phyloP scores from a whole-genome alignment of 2,797 vertebrate genomes.

The Erpetoichthys calabaricus region DNA sequence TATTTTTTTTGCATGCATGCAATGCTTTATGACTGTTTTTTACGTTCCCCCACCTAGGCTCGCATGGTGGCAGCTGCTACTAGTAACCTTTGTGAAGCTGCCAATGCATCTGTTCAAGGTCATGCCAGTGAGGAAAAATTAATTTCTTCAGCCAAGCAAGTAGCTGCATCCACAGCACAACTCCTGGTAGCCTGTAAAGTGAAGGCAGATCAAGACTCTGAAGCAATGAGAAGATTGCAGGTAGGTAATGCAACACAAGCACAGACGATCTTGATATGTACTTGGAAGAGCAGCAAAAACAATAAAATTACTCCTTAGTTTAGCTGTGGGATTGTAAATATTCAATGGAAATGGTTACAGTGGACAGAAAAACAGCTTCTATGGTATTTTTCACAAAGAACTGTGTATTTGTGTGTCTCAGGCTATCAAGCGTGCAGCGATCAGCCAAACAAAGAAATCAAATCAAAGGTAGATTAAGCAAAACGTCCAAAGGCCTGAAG shows the following conservation, averaged over 20 bases:
- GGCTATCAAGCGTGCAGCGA: too few species aligned
- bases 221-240: conserved; percentile 94
- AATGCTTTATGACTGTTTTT: not conserved
- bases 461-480: too few species aligned
- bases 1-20: not conserved
- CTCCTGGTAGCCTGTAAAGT: conserved; percentile 95
- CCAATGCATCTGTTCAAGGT: conserved; percentile 93
- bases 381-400: too few species aligned
- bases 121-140: conserved; percentile 97
- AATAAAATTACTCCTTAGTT: not conserved
- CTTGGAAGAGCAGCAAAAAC: not conserved
- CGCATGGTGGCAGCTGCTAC: conserved; percentile 95
- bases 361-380: too few species aligned
- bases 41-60: conserved; percentile 44
- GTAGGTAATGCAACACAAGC: conserved; percentile 36
- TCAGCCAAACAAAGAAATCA: too few species aligned
- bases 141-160: conserved; percentile 95
- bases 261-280: not conserved
- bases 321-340: too few species aligned
- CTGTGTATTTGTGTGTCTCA: too few species aligned
- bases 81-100: conserved; percentile 89
- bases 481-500: too few species aligned
- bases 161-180: conserved; percentile 91
- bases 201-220: conserved; percentile 89
- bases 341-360: too few species aligned